Evolutionary conservation across 2,113 vertebrate genomes (phyloP).

Genomic region (Lichenostomus cassidix): DNA sequence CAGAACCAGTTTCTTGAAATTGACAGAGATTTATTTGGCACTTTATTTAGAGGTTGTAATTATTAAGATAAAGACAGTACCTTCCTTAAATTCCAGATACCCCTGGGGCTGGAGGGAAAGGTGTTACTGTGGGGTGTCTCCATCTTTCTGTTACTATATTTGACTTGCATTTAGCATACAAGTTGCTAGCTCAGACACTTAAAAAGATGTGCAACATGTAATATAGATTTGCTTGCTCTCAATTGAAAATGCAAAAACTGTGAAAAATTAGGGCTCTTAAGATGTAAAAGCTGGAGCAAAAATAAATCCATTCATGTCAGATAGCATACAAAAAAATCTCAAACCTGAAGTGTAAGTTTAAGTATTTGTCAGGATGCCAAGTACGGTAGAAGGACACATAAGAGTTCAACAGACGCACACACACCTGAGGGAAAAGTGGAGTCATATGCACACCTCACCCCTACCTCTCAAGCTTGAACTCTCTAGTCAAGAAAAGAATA

Average conservation of each 20-base stretch:
- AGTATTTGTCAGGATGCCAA: background rate
- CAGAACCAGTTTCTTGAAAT: slow-evolving; percentile 29
- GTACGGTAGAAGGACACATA: background rate
- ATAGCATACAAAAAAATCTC: background rate
- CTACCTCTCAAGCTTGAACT: background rate
- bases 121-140: background rate
- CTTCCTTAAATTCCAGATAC: background rate
- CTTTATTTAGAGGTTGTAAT: slow-evolving; percentile 49
- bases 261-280: background rate
- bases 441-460: background rate
- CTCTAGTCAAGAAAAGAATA: background rate
- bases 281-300: background rate
- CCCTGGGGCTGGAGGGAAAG: background rate
- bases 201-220: background rate
- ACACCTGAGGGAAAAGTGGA: background rate
- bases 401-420: background rate
- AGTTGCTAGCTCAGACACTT: slow-evolving; percentile 8
- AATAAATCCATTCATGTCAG: background rate
- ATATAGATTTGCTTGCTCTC: background rate
- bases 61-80: slow-evolving; percentile 13
- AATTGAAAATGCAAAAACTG: background rate
- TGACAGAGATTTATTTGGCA: slow-evolving; percentile 26
- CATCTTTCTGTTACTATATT: background rate
- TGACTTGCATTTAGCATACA: background rate
- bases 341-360: background rate